phyloP scores from a whole-genome alignment of 2,113 vertebrate genomes.

The Sclerurus mexicanus region DNA sequence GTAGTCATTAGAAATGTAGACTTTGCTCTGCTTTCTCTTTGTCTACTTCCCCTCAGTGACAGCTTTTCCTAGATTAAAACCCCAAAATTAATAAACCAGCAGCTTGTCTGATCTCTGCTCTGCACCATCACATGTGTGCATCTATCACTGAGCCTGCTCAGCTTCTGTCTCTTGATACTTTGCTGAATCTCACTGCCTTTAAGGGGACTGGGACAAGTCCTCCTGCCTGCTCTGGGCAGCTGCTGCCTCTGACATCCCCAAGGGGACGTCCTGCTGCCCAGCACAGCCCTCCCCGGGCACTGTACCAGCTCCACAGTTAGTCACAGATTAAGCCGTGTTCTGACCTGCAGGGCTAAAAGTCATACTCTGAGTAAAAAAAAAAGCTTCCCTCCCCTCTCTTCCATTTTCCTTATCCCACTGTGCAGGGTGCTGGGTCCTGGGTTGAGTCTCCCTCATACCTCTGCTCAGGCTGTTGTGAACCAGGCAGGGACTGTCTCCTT shows the following conservation, averaged over 20 bases:
- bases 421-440: neutral
- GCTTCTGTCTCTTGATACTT: neutral
- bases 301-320: rapidly evolving
- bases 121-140: neutral
- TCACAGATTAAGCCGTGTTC: neutral
- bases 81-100: neutral
- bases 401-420: neutral
- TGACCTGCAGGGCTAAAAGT: neutral
- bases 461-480: neutral
- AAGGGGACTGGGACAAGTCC: neutral
- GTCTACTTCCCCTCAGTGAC: neutral
- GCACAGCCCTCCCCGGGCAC: neutral
- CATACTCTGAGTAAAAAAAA: rapidly evolving
- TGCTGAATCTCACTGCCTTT: neutral
- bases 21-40: neutral
- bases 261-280: neutral
- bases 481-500: neutral
- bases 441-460: rapidly evolving
- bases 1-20: neutral
- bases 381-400: rapidly evolving
- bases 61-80: neutral
- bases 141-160: neutral
- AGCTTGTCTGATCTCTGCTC: neutral
- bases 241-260: neutral
- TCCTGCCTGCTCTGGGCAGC: neutral